Base-by-base conservation (phyloP, 2,113 vertebrate genomes). In the Lota lota region DNA sequence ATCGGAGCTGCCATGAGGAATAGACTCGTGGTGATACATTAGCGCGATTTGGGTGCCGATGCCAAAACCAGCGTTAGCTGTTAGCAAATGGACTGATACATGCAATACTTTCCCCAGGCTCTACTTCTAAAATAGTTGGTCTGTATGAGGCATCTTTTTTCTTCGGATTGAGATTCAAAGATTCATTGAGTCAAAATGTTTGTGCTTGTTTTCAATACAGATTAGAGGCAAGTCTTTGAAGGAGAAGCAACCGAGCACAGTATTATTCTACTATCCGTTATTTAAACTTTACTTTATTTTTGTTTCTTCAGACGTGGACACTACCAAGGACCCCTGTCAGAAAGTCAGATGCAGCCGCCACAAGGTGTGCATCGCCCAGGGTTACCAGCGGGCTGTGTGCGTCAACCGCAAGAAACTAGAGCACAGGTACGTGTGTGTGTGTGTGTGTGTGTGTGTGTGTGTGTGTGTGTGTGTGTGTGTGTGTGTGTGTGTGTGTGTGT, bases 251-350 rank as follows among this genome's bases (percentile, higher is more conserved):
- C 28, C 4, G 28, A 33, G 28, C 28, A 47, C 40, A 47, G 40
- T 47, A 47, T 11, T 11, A 47, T 47, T 12, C 12, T 47, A 47
- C 40, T 47, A 14, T 47, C 40, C 40, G 6, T 47, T 47, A 8
- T 47, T 47, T 14, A 1, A 12, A 47, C 40, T 14, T 47, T 14
- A 47, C 40, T 47, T 1, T 47, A 8, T 47, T 14, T 47, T 11
- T 10, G 40, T 70, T 19, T 21, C 60, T 56, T 14, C 79, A 98
- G 97, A 93, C 73, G 90, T 95, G 84, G 97, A 99, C 87, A 97
- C 96, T 79, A 98, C 97, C 83, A 99, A 99, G 92, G 97, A 99
- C 87, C 96, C 97, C 5, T 99, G 97, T 88, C 96, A 97, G 90
- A 98, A 99, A 91, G 95, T 99, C 82, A 99, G 97, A 75, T 99